Percentiles rank a stretch among this genome's conserved stretches.
Conservation (phyloP, 1,140 invertebrate species). For the Thaumetopoea pityocampa region DNA sequence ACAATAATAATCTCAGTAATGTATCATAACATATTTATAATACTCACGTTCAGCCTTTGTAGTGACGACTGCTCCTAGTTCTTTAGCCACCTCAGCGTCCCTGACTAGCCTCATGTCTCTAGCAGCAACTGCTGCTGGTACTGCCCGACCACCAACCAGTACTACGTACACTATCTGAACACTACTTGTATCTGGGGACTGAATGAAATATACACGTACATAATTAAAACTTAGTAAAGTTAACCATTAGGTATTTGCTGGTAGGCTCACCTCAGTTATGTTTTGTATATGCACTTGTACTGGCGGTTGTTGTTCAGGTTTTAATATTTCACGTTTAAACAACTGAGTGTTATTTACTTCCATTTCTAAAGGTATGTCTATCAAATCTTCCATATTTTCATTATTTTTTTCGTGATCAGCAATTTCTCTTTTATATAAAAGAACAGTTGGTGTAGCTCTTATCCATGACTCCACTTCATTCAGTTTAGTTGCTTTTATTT, state of each 20-base stretch:
- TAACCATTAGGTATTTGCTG: too few species aligned
- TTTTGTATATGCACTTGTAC: constrained; percentile 73
- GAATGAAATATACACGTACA: neutral
- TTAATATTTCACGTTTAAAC: constrained; percentile 68
- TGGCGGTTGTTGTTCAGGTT: constrained; percentile 65
- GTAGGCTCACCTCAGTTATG: constrained; percentile 69
- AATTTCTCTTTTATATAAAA: constrained; percentile 50
- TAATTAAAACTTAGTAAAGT: too few species aligned
- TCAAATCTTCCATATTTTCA: constrained; percentile 42
- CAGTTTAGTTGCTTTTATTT: constrained; percentile 43
- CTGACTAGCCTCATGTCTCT: constrained; percentile 86
- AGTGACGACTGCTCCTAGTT: constrained; percentile 84
- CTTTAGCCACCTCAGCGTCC: constrained; percentile 83
- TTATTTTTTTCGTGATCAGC: constrained; percentile 27
- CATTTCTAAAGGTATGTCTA: constrained; percentile 58
- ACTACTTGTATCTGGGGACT: constrained; percentile 56
- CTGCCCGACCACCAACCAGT: constrained; percentile 83
- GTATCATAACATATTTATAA: too few species aligned
- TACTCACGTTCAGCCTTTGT: constrained; percentile 89
- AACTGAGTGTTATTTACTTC: constrained; percentile 54
- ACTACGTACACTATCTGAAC: constrained; percentile 85
- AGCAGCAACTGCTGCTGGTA: constrained; percentile 85
- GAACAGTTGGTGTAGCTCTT: constrained; percentile 48
- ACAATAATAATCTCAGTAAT: too few species aligned
- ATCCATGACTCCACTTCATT: constrained; percentile 54